A percentile compares a stretch with the other conserved stretches of the same genome.
These are phyloP conservation scores for Lepus townsendii DNA, from an alignment of 2,797 vertebrate genomes.

Conservation along the genomic window DNA sequence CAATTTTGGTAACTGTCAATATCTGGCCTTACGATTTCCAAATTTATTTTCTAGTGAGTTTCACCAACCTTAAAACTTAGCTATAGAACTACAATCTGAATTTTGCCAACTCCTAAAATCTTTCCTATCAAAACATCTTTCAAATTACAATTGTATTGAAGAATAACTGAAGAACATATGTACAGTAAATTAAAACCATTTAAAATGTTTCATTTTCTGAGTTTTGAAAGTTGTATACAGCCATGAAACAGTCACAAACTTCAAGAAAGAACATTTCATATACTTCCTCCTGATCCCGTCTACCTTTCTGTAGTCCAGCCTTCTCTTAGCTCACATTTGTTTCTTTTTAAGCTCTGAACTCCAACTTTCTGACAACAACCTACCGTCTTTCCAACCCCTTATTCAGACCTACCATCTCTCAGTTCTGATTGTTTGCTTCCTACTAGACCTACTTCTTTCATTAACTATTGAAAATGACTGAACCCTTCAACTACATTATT, in stretches of 20 bases:
- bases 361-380: neutral
- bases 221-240: neutral
- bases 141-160: neutral
- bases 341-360: neutral
- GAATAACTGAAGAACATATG: neutral
- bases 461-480: neutral
- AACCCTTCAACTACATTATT: neutral
- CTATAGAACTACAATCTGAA: neutral
- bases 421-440: neutral
- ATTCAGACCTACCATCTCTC: neutral
- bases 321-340: neutral
- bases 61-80: neutral
- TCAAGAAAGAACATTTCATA: neutral
- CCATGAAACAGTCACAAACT: neutral
- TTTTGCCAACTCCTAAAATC: neutral
- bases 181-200: neutral
- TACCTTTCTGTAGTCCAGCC: neutral
- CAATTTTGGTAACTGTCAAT: constrained; percentile 7
- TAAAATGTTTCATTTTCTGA: neutral
- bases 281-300: neutral
- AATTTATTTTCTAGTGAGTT: neutral
- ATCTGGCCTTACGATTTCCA: neutral
- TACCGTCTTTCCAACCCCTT: neutral
- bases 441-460: neutral
- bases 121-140: neutral